These are phyloP conservation scores for Colius striatus DNA, from an alignment of 2,113 vertebrate species.

Conservation along the genomic window DNA sequence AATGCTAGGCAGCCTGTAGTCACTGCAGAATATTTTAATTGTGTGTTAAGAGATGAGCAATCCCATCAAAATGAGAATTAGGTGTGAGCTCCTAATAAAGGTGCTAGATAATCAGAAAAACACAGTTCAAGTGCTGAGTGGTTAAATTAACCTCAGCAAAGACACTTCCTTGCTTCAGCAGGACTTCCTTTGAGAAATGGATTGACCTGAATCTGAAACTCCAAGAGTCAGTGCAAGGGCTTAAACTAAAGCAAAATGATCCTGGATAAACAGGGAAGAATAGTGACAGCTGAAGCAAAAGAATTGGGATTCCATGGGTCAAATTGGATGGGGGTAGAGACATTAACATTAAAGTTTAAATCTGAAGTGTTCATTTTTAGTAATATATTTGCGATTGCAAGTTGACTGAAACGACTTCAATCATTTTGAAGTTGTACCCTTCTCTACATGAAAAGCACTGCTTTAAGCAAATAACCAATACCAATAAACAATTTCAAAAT, in stretches of 20 bases:
- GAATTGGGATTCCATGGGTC: neutral
- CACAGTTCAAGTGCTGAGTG: accelerated
- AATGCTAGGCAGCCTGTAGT: neutral
- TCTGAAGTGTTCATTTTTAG: neutral
- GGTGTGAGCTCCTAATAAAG: neutral
- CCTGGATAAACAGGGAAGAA: neutral
- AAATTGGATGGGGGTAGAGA: neutral
- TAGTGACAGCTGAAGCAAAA: neutral
- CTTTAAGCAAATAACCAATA: neutral
- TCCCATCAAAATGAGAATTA: neutral
- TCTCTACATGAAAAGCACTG: neutral
- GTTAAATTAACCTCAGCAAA: neutral
- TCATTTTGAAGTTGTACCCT: neutral
- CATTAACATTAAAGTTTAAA: neutral
- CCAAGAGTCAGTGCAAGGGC: neutral
- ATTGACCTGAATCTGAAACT: neutral
- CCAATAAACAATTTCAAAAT: neutral
- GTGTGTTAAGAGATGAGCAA: neutral
- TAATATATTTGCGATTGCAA: neutral
- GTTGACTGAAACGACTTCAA: neutral
- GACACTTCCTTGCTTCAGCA: neutral
- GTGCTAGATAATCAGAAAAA: neutral
- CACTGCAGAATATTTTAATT: neutral
- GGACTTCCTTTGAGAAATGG: neutral
- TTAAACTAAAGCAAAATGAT: neutral